These are phyloP conservation scores for Tragelaphus imberbis DNA, from an alignment of 2,113 vertebrate species.

Conservation along the genomic window DNA sequence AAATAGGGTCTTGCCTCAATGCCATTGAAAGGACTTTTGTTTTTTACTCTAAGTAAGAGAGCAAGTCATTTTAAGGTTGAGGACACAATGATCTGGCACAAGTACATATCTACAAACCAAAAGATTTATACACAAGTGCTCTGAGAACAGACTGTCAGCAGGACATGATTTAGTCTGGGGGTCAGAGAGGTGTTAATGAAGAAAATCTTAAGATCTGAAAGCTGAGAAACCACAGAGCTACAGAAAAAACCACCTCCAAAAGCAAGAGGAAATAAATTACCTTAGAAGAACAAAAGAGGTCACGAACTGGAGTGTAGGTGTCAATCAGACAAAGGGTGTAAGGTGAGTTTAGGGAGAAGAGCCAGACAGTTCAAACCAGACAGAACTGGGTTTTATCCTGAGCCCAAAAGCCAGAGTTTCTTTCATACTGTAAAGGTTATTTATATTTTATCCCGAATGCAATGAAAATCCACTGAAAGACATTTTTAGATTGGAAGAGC, in stretches of 20 bases:
- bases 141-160: neutral
- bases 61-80: neutral
- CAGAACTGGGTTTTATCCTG: neutral
- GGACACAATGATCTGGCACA: neutral
- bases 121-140: neutral
- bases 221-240: neutral
- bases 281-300: neutral
- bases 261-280: neutral
- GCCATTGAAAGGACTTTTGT: neutral
- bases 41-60: neutral
- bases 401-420: neutral
- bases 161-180: neutral
- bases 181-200: neutral
- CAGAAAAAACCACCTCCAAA: neutral
- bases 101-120: neutral
- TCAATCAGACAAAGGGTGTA: neutral
- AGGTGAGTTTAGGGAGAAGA: neutral
- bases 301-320: fast-evolving
- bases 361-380: neutral
- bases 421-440: neutral
- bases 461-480: neutral
- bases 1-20: neutral
- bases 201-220: neutral
- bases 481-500: neutral
- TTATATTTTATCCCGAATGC: neutral